phyloP scores from a whole-genome alignment of 2,113 vertebrate species.

The Cettia cetti region DNA sequence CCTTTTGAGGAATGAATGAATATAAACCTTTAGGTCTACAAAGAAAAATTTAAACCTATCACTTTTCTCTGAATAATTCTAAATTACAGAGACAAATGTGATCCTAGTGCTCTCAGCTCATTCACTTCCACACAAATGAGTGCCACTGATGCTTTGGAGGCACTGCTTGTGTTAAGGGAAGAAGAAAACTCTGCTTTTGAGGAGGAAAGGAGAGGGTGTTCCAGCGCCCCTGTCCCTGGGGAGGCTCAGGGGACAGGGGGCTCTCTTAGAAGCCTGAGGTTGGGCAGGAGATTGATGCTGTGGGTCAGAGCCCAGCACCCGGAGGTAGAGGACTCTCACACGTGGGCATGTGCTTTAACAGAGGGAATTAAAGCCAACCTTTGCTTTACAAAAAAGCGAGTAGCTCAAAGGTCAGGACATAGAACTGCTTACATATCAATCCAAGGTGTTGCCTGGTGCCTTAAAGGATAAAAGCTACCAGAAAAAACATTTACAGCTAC shows the following conservation, averaged over 20 bases:
- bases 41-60: neutral
- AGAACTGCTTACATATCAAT: neutral
- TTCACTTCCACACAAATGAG: neutral
- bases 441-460: neutral
- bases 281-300: neutral
- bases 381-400: neutral
- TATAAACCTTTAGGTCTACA: neutral
- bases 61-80: neutral
- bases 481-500: neutral
- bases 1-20: neutral
- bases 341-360: accelerated
- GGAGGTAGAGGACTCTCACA: neutral
- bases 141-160: neutral
- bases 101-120: neutral
- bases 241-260: neutral
- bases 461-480: slow-evolving; percentile 2
- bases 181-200: neutral
- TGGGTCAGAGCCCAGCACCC: neutral
- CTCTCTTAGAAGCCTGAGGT: neutral
- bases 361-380: neutral
- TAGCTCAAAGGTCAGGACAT: neutral
- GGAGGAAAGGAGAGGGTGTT: neutral
- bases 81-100: neutral
- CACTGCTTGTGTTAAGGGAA: neutral
- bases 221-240: neutral